A percentile compares a stretch with the other conserved stretches of the same genome.
Conservation (phyloP, 2,888 invertebrate genomes). For the Dasysyrphus albostriatus region DNA sequence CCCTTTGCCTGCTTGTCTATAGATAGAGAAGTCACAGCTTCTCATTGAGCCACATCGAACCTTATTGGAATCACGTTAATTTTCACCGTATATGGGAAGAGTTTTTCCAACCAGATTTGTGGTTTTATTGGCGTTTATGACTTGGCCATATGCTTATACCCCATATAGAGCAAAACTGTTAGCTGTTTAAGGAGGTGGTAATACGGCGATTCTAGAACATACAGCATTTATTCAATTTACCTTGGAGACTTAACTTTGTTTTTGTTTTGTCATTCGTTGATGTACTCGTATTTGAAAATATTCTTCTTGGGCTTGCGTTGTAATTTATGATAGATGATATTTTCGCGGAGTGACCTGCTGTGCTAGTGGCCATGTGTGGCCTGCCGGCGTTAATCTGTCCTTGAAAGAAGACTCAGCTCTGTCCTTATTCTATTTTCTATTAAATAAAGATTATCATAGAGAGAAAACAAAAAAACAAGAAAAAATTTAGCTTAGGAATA, state of each 20-base stretch:
- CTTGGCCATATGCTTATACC: constrained; percentile 62
- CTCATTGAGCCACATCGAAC: constrained; percentile 69
- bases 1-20: background rate
- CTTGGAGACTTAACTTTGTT: constrained; percentile 29
- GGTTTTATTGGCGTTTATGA: constrained; percentile 60
- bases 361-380: constrained; percentile 26
- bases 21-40: constrained; percentile 26
- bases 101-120: constrained; percentile 80
- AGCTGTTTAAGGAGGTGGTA: constrained; percentile 62
- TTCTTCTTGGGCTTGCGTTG: constrained; percentile 22
- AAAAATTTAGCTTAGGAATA: background rate
- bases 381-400: constrained; percentile 24
- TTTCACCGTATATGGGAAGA: constrained; percentile 81
- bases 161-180: constrained; percentile 32
- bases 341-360: constrained; percentile 37
- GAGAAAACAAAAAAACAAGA: background rate
- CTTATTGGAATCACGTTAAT: constrained; percentile 77
- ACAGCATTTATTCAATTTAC: constrained; percentile 41
- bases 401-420: constrained; percentile 51
- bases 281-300: constrained; percentile 16
- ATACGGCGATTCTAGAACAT: constrained; percentile 63
- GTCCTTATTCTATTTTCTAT: constrained; percentile 39
- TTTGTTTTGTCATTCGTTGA: background rate
- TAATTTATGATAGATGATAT: constrained; percentile 62
- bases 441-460: background rate